Base-by-base conservation (phyloP, 1,140 invertebrate species). In the Macrotrachela quadricornifera region DNA sequence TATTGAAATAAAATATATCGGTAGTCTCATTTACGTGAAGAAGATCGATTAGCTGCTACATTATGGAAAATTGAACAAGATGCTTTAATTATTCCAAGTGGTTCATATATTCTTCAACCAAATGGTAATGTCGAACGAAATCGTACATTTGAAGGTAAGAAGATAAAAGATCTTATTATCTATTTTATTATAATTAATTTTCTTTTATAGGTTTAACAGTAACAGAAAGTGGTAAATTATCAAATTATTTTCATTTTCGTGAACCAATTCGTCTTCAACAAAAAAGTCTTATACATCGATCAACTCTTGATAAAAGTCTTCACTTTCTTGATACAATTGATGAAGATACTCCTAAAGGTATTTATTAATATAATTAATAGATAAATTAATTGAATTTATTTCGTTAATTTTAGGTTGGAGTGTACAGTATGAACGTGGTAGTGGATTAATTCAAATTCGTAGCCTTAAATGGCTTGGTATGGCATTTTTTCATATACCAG, bases 251-350 rank as follows among this genome's bases (percentile, higher is more conserved):
- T 57, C 69, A 71, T 57, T 71, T 71, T 61, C 57, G 66, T 49
- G 61, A 68, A 48, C 57, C 68, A 1, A 59, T 61, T 30, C 41
- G 60, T 14, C 57, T 70, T 21, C 50, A 60, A 21, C 58, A 68
- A 46, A 67, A 69, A 56, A 55, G 61, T 15, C 57, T 68, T 8
- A 53, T 69, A 30, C 58, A 66, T 49, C 61, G 61, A 50, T 64
- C 68, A 12, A 63, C 65, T 53, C 47, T 70, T 17, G 68, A 71
- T 55, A 69, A 65, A 57, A 59, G 67, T 18, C 63, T 71, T 49
- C 68, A 71, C 54, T 71, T 71, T 57, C 57, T 71, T 60, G 68
- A 71, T 50, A 59, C 59, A 8, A 44, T 71, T 39, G 67, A 69
- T 55, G 66, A 70, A 30, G 68, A 71, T 57, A 63, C 69, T 50